These are phyloP conservation scores for Heteromyza rotundicornis DNA, from an alignment of 2,888 invertebrate genomes.

Conservation along the genomic window DNA sequence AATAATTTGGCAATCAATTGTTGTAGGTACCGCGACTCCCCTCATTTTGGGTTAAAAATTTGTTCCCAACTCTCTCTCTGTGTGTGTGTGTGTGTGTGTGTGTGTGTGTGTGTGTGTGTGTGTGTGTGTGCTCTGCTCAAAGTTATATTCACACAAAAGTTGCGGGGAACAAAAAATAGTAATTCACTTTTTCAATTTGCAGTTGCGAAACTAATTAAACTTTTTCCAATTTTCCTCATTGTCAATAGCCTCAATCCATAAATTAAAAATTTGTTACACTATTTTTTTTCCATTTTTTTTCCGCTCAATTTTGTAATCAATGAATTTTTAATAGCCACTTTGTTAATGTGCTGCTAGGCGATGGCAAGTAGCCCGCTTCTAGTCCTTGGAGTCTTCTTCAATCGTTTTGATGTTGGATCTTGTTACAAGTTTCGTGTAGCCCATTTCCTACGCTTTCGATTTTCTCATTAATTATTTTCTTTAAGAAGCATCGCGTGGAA, in stretches of 20 bases:
- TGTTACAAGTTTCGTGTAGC: too few relatives aligned
- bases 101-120: neutral
- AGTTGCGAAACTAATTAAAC: constrained; percentile 10
- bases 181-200: constrained; percentile 6
- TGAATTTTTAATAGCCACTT: constrained; percentile 17
- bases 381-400: too few relatives aligned
- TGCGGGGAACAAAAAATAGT: neutral
- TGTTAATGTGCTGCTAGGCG: constrained; percentile 6
- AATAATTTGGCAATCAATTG: too few relatives aligned
- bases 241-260: neutral
- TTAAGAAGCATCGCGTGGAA: too few relatives aligned
- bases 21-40: too few relatives aligned
- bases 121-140: neutral
- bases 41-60: neutral
- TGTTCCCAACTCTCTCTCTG: neutral
- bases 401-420: too few relatives aligned
- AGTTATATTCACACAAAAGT: neutral
- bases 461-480: too few relatives aligned
- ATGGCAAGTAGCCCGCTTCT: neutral
- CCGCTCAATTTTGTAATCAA: constrained; percentile 3
- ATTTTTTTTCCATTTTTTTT: too few relatives aligned
- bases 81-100: neutral
- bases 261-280: neutral
- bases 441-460: too few relatives aligned
- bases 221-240: neutral